phyloP scores from a whole-genome alignment of 2,113 vertebrate genomes.

The Oceanites oceanicus region DNA sequence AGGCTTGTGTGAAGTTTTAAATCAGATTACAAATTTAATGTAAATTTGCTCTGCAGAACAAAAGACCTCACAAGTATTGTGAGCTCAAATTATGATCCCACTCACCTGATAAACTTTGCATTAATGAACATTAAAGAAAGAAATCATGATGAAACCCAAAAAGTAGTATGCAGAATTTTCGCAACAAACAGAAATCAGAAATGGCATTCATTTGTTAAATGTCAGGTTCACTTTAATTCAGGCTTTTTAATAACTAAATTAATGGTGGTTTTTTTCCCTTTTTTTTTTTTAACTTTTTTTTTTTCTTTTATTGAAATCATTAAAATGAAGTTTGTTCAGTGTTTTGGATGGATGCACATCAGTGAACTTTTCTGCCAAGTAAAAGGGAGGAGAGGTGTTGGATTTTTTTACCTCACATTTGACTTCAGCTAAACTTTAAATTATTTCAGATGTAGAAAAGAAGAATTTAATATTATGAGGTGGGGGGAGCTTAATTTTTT shows the following conservation, averaged over 20 bases:
- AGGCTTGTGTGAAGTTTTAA: background rate
- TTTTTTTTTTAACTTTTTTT: too few species aligned
- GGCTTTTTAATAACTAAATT: background rate
- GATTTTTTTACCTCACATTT: background rate
- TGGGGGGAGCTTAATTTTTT: background rate
- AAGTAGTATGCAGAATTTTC: background rate
- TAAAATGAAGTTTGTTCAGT: background rate
- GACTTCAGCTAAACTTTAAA: background rate
- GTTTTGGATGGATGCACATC: background rate
- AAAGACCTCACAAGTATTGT: background rate
- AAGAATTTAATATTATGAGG: background rate
- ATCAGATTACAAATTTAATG: background rate
- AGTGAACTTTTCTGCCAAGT: background rate
- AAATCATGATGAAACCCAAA: background rate
- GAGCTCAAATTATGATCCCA: background rate
- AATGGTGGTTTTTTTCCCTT: rapidly evolving
- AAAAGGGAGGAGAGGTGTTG: too few species aligned
- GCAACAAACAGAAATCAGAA: background rate
- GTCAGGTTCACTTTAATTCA: background rate
- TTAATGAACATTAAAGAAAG: background rate
- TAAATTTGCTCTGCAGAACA: background rate
- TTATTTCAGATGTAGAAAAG: background rate
- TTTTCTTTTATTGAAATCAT: background rate
- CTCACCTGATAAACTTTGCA: background rate
- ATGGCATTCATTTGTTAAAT: background rate